These are phyloP conservation scores for Sphecodes monilicornis DNA, from an alignment of 2,888 invertebrate species.

Conservation along the genomic window DNA sequence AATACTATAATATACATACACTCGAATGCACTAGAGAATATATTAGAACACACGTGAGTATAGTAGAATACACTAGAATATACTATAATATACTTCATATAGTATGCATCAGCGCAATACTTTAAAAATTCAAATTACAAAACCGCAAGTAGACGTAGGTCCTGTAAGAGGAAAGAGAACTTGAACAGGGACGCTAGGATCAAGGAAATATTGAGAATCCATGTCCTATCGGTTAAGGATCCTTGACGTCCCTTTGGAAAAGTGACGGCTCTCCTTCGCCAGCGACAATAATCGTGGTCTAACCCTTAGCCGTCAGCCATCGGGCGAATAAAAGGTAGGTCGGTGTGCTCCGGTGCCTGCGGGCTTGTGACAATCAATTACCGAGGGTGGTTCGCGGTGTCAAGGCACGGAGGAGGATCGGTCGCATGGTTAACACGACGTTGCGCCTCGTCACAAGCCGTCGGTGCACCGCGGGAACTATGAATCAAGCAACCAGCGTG, in stretches of 20 bases:
- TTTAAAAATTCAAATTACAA: too few species aligned
- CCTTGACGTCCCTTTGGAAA: neutral
- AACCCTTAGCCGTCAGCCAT: neutral
- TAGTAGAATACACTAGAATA: too few species aligned
- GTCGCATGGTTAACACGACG: conserved; percentile 50
- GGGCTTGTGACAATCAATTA: conserved; percentile 49
- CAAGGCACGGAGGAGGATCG: conserved; percentile 27
- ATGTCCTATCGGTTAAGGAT: neutral
- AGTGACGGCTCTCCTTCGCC: neutral
- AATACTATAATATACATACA: too few species aligned
- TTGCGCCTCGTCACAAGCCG: conserved; percentile 63
- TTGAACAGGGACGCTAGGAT: neutral
- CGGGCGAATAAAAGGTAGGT: neutral
- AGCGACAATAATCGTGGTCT: neutral
- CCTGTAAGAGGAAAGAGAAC: too few species aligned
- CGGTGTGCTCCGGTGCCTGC: neutral
- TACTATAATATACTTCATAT: too few species aligned
- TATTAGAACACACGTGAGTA: too few species aligned
- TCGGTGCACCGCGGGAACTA: conserved; percentile 64
- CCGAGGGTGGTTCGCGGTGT: conserved; percentile 13
- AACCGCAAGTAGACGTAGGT: too few species aligned
- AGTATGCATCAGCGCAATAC: too few species aligned
- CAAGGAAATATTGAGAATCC: neutral
- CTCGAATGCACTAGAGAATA: too few species aligned
- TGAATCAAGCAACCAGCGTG: conserved; percentile 67